Evolutionary conservation across 2,797 vertebrate genomes (phyloP).

Genomic region (Falco rusticolus): DNA sequence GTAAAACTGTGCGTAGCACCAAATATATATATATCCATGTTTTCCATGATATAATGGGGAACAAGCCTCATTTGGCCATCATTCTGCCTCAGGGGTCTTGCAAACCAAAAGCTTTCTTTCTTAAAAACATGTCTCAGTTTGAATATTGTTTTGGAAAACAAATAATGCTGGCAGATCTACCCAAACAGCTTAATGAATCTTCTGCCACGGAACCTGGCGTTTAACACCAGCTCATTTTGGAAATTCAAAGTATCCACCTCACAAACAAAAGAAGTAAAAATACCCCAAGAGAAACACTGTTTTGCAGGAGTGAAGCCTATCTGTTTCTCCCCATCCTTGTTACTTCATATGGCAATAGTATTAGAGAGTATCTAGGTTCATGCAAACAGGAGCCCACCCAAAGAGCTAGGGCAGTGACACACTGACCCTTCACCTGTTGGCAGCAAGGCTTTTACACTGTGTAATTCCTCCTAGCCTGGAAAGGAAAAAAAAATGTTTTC

Average conservation of each 20-base stretch:
- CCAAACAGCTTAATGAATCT: background rate
- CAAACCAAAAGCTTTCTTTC: background rate
- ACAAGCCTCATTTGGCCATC: background rate
- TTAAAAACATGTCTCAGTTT: background rate
- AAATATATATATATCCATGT: background rate
- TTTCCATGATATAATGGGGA: background rate
- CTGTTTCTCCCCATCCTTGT: background rate
- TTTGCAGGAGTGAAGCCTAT: background rate
- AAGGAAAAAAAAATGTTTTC: background rate
- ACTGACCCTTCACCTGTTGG: rapidly evolving
- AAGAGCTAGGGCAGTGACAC: background rate
- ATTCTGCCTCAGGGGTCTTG: background rate
- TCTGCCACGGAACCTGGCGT: background rate
- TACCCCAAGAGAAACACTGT: background rate
- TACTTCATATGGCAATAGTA: background rate
- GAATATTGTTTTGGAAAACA: conserved; percentile 1
- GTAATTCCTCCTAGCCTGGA: background rate
- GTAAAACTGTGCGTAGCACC: background rate
- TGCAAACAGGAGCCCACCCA: rapidly evolving
- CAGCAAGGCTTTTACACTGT: rapidly evolving
- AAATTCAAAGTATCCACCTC: background rate
- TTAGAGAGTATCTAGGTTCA: background rate
- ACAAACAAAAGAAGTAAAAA: background rate
- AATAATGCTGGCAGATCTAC: background rate
- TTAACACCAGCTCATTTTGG: background rate